Percentiles rank a stretch among this genome's conserved stretches.
Conservation (phyloP, 2,797 vertebrate species). For the Megalops cyprinoides region DNA sequence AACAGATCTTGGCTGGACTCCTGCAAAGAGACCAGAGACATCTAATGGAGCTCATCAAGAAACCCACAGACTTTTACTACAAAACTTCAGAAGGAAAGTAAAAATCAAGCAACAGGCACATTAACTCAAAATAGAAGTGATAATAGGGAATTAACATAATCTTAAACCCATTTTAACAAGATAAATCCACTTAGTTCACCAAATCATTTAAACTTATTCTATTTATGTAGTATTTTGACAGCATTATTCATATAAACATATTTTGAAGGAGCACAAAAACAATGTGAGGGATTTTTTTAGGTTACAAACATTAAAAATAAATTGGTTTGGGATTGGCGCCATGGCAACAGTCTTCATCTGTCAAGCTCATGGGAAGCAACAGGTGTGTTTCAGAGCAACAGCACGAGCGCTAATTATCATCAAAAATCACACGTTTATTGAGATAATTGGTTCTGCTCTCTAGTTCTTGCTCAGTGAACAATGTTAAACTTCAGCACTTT, state of each 20-base stretch:
- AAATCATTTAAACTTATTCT: not conserved
- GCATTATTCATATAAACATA: too few species aligned
- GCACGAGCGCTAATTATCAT: conserved; percentile 66
- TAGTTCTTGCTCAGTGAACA: conserved; percentile 22
- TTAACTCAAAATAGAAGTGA: not conserved
- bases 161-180: not conserved
- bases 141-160: not conserved
- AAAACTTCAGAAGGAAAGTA: not conserved
- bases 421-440: conserved; percentile 62
- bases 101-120: conserved; percentile 2
- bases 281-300: too few species aligned
- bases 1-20: not conserved
- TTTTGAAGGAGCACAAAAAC: too few species aligned
- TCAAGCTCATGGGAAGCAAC: conserved; percentile 51
- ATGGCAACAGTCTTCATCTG: conserved; percentile 37
- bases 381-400: conserved; percentile 61
- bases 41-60: not conserved
- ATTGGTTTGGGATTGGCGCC: conserved; percentile 21
- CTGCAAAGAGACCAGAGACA: not conserved
- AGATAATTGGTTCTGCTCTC: conserved; percentile 65
- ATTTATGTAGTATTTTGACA: too few species aligned
- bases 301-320: conserved; percentile 10
- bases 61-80: not conserved
- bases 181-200: not conserved
- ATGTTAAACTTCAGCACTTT: conserved; percentile 21